These are phyloP conservation scores for Apostichopus parvimensis DNA, from an alignment of 35 echinoderm and acorn worm genomes.

Conservation along the genomic window DNA sequence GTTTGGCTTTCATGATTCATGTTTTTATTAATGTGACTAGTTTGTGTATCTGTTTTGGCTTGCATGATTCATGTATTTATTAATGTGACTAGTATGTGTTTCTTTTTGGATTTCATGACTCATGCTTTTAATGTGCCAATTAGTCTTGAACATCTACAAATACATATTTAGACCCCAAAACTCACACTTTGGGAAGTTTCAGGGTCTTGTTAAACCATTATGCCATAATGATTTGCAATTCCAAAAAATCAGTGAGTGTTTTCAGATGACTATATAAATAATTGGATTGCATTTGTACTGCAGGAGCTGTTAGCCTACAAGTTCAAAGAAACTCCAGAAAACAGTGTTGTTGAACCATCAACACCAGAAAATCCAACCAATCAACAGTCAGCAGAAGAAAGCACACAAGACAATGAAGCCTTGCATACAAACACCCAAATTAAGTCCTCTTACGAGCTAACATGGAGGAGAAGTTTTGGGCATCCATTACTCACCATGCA, in stretches of 20 bases:
- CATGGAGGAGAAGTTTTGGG: constrained; percentile 85
- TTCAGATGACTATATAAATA: background rate
- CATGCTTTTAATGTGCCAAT: no score
- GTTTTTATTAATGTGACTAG: no score
- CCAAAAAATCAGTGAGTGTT: background rate
- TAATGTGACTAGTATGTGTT: no score
- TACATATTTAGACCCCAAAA: no score
- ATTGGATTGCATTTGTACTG: background rate
- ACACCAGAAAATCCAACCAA: background rate
- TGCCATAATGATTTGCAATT: background rate
- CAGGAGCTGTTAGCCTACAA: constrained; percentile 49
- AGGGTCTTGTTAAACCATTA: background rate
- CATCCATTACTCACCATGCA: constrained; percentile 86
- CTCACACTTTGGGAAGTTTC: background rate
- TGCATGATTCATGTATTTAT: no score
- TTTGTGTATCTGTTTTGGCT: no score
- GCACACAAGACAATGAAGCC: constrained; percentile 15
- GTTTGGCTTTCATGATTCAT: no score
- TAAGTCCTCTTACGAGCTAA: constrained; percentile 56
- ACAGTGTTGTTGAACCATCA: background rate
- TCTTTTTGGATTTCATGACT: no score
- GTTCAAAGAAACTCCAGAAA: background rate
- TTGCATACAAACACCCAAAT: background rate
- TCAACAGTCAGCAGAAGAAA: background rate
- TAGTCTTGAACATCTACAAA: no score